Conservation (phyloP, 2,888 invertebrate species). For the Brachyptera risi region DNA sequence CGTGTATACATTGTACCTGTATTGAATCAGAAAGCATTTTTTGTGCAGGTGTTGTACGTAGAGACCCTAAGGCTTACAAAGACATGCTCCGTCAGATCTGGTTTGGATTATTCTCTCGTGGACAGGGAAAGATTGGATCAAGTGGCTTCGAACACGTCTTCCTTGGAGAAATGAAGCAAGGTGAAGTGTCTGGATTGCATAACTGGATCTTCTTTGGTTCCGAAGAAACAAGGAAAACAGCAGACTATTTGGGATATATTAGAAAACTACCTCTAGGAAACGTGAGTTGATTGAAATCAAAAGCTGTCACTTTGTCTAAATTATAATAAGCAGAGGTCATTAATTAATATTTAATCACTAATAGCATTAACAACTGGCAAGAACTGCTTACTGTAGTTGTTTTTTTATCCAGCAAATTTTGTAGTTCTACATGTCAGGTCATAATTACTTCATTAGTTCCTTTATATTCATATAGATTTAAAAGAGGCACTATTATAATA, state of each 20-base stretch:
- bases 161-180: slow-evolving; percentile 78
- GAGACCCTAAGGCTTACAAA: slow-evolving; percentile 64
- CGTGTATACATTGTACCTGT: too few species aligned
- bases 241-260: slow-evolving; percentile 76
- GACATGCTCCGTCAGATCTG: slow-evolving; percentile 69
- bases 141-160: slow-evolving; percentile 93
- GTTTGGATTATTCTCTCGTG: slow-evolving; percentile 80
- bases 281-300: slow-evolving; percentile 56
- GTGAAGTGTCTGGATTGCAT: slow-evolving; percentile 77
- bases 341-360: too few species aligned
- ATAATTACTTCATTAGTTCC: too few species aligned
- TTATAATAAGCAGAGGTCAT: too few species aligned
- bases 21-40: too few species aligned
- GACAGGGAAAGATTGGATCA: slow-evolving; percentile 74
- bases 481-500: too few species aligned
- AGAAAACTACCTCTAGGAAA: slow-evolving; percentile 66
- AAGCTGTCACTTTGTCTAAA: too few species aligned
- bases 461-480: too few species aligned
- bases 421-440: too few species aligned
- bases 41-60: slow-evolving; percentile 53
- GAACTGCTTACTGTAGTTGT: too few species aligned
- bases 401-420: too few species aligned
- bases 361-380: too few species aligned
- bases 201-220: slow-evolving; percentile 85
- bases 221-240: slow-evolving; percentile 65